Evolutionary conservation across 1,140 invertebrate species (phyloP), one percentile per base, ranked within the genome.

Genomic region (Drosophila truncata): DNA sequence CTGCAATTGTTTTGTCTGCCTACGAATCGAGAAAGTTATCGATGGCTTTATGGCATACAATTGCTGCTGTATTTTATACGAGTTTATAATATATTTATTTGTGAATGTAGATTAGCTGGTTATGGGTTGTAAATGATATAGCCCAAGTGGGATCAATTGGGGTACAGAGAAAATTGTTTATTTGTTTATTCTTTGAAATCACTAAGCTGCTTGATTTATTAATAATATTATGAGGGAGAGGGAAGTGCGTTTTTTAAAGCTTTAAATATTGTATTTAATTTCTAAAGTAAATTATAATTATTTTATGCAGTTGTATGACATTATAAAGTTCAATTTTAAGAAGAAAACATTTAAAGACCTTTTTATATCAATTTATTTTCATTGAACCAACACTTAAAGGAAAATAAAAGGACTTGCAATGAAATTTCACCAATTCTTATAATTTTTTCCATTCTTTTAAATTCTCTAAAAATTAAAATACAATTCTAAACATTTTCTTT

Each of bases 1-100:
- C 72, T 80, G 61, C 80, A 84, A 73, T 87, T 83, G 76, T 79
- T 78, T 66, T 73, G 35, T 71, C 63, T 50, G 66, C 7, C 18
- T 16, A 18, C n/a, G 46, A 23, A 35, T 67, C 42, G 50, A 58
- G 76, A 83, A 83, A 83, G 75, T 75, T 75, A 67, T 74, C 80
- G 63, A 78, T 82, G 61, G 41, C 39, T 70, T 70, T 41, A 37
- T 57, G 47, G 58, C 64, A 58, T 33, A 55, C 55, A 70, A 50
- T 39, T 29, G 23, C 41, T 57, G 41, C 31, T 39, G 35, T 41
- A 7, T 29, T 49, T 49, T 70, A 23, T 23, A 11, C 20, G 25
- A 49, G 16, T 6, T 27, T 49, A 49, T 54, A 33, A 20, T 55
- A 23, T 37, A 29, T 46, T 39, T 49, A 41, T 49, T 33, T 18